phyloP scores from a whole-genome alignment of 1,140 invertebrate species.

The Batillaria attramentaria region DNA sequence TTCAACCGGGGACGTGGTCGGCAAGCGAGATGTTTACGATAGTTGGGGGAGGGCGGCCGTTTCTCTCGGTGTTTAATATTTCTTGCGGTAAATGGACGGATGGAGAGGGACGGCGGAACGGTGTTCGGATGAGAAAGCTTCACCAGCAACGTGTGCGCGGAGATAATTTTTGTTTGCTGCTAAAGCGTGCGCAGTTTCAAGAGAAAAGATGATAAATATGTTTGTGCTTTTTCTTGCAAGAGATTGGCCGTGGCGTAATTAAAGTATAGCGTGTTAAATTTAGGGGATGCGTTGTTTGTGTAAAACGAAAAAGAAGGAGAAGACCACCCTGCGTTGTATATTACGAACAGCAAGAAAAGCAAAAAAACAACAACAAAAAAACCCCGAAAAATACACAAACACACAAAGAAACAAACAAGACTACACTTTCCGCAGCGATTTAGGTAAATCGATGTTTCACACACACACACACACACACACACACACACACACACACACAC shows the following conservation, averaged over 20 bases:
- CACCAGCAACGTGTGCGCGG: background rate
- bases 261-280: too few relatives aligned
- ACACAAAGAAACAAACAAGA: too few relatives aligned
- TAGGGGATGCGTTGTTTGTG: background rate
- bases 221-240: too few relatives aligned
- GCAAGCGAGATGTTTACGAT: slow-evolving; percentile 2
- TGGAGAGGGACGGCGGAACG: background rate
- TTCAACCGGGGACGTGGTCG: background rate
- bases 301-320: background rate
- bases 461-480: background rate
- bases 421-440: background rate
- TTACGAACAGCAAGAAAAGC: too few relatives aligned
- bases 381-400: too few relatives aligned
- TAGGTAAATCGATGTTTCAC: background rate
- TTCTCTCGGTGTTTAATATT: background rate
- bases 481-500: slow-evolving; percentile 2
- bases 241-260: too few relatives aligned
- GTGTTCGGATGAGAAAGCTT: background rate
- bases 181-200: too few relatives aligned
- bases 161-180: background rate
- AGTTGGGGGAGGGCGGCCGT: background rate
- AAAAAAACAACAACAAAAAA: too few relatives aligned
- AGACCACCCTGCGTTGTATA: too few relatives aligned
- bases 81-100: background rate
- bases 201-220: too few relatives aligned